phyloP scores from a whole-genome alignment of 2,797 vertebrate genomes.

The Heterohyrax brucei region DNA sequence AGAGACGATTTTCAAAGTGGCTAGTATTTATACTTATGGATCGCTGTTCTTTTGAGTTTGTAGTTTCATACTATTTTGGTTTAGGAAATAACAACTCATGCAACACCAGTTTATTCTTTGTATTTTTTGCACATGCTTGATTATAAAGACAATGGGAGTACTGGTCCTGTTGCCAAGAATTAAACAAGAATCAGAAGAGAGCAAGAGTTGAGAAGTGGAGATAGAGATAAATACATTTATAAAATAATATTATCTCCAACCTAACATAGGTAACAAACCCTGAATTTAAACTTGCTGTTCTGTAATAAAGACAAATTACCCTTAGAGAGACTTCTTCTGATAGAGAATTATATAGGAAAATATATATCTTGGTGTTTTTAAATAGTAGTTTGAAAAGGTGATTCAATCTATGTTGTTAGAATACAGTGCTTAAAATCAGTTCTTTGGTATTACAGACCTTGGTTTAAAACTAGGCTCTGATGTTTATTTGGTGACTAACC shows the following conservation, averaged over 20 bases:
- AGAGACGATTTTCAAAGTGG: conserved; percentile 42
- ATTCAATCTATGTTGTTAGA: not conserved
- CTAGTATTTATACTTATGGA: not conserved
- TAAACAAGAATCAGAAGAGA: conserved; percentile 28
- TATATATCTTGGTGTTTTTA: conserved; percentile 3
- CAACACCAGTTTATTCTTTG: not conserved
- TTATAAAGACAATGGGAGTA: not conserved
- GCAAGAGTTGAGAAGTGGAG: not conserved
- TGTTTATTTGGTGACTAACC: not conserved
- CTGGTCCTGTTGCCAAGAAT: not conserved
- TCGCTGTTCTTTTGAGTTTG: conserved; percentile 45
- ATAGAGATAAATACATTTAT: not conserved
- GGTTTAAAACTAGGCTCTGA: conserved; percentile 49
- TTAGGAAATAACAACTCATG: not conserved
- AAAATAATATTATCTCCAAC: not conserved
- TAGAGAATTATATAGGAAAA: conserved; percentile 11
- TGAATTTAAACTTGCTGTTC: conserved; percentile 45
- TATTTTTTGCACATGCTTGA: not conserved
- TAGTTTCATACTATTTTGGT: conserved; percentile 35
- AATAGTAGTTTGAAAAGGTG: conserved; percentile 31
- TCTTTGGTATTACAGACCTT: not conserved
- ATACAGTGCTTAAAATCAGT: conserved; percentile 13
- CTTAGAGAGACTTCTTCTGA: not conserved
- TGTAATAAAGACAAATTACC: conserved; percentile 17
- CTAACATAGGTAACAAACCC: not conserved